A percentile compares a stretch with the other conserved stretches of the same genome.
Evolutionary conservation across 2,113 vertebrate species (phyloP).

Genomic region (Epinephelus cyanopodus): DNA sequence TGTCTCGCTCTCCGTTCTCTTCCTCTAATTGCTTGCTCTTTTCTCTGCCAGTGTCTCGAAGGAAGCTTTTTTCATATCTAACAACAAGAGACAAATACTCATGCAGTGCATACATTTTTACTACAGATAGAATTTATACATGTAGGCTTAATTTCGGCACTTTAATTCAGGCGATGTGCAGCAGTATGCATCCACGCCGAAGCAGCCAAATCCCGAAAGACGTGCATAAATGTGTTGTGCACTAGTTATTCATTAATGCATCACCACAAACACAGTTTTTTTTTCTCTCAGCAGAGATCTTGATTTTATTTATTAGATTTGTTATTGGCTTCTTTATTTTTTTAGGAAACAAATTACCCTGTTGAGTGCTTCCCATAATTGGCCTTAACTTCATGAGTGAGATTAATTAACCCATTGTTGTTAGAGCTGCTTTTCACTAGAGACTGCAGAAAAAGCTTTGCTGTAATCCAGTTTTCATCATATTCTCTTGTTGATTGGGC

Average conservation of each 20-base stretch:
- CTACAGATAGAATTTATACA: conserved; percentile 60
- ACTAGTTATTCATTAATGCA: conserved; percentile 37
- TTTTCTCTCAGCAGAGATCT: background rate
- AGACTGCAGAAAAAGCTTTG: conserved; percentile 32
- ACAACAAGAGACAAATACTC: conserved; percentile 74
- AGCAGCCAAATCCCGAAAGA: conserved; percentile 37
- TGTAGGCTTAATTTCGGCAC: conserved; percentile 50
- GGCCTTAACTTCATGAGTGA: conserved; percentile 72
- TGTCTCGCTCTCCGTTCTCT: conserved; percentile 62
- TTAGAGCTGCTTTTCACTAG: conserved; percentile 57
- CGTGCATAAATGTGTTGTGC: conserved; percentile 45
- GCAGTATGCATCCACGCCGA: conserved; percentile 10
- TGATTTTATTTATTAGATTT: conserved; percentile 41
- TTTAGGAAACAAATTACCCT: conserved; percentile 58
- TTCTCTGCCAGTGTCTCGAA: conserved; percentile 76
- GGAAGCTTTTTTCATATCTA: conserved; percentile 75
- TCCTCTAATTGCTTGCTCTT: conserved; percentile 77
- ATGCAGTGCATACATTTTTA: conserved; percentile 55
- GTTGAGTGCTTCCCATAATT: conserved; percentile 72
- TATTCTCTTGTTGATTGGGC: conserved; percentile 53
- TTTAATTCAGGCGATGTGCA: conserved; percentile 20
- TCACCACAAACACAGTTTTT: conserved; percentile 1
- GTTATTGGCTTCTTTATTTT: conserved; percentile 37
- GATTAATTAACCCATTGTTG: conserved; percentile 76
- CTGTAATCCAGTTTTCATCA: conserved; percentile 35